Evolutionary conservation across 1,140 invertebrate species (phyloP), one percentile per base, ranked within the genome.

Genomic region (Agraylea sexmaculata): DNA sequence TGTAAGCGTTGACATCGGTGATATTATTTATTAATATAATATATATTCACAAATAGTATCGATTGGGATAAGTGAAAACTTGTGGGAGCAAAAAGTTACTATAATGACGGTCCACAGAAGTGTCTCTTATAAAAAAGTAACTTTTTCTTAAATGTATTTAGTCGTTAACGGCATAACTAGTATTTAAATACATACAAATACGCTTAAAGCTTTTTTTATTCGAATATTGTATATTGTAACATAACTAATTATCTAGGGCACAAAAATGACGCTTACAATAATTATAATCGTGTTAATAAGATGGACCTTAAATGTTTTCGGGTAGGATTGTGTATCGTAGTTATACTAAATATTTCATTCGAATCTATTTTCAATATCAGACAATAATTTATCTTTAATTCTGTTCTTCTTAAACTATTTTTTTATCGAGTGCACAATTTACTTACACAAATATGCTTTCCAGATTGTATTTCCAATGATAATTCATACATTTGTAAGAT

Each of bases 221-320:
- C 32, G 42, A 16, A 42, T 38, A 25, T 15, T n/a, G 22, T 34
- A 18, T 42, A 28, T 37, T 35, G 21, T 19, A 17, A 35, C 10
- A 37, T 23, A 37, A 41, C 36, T 49, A 40, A 49, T 27, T 49
- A 49, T 40, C 29, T 49, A 49, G 47, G 47, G 47, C 47, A 49
- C 47, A 49, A 49, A 45, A 41, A 49, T 49, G 47, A 49, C 47
- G 47, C 47, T 49, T 49, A 49, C 47, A 49, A 49, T 49, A 49
- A 48, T 41, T 40, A 30, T 40, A 47, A 32, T 41, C n/a, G n/a
- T n/a, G n/a, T n/a, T n/a, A n/a, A n/a, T n/a, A n/a, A n/a, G n/a
- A n/a, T n/a, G n/a, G n/a, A n/a, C n/a, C n/a, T n/a, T n/a, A n/a
- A n/a, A n/a, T n/a, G n/a, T n/a, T n/a, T n/a, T n/a, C n/a, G n/a